phyloP scores from a whole-genome alignment of 23 tunicate species.

The Pegea sp. region DNA sequence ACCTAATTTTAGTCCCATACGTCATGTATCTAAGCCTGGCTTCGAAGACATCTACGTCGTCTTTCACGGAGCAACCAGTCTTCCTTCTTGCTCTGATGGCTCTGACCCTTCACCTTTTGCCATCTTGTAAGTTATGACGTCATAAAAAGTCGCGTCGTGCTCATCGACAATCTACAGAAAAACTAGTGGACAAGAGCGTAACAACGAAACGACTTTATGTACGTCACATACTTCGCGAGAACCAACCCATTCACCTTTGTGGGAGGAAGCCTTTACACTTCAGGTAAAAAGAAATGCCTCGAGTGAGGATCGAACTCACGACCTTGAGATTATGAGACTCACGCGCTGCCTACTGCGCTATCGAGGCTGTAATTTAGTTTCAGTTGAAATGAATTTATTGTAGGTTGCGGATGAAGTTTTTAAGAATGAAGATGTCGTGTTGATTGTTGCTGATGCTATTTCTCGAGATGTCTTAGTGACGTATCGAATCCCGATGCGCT shows the following conservation, averaged over 20 bases:
- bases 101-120: slow-evolving; percentile 79
- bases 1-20: not conserved
- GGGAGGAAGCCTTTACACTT: slow-evolving; percentile 66
- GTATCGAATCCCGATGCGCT: slow-evolving; percentile 18
- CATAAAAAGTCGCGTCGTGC: too few relatives aligned
- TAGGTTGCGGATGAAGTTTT: slow-evolving; percentile 32
- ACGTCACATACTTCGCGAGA: slow-evolving; percentile 43
- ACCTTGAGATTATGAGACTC: too few relatives aligned
- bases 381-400: too few relatives aligned
- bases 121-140: slow-evolving; percentile 26
- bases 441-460: slow-evolving; percentile 45
- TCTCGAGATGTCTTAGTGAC: slow-evolving; percentile 53
- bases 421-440: slow-evolving; percentile 44
- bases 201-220: slow-evolving; percentile 27
- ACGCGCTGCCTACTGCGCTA: too few relatives aligned
- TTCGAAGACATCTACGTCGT: slow-evolving; percentile 32
- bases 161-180: slow-evolving; percentile 27
- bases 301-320: too few relatives aligned
- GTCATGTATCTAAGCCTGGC: slow-evolving; percentile 4
- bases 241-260: slow-evolving; percentile 76
- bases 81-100: slow-evolving; percentile 75
- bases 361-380: too few relatives aligned
- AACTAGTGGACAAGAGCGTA: slow-evolving; percentile 36
- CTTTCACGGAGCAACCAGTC: slow-evolving; percentile 80
- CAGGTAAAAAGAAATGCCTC: slow-evolving; percentile 8